phyloP scores from a whole-genome alignment of 2,797 vertebrate genomes.

The Gymnothorax reevesii region DNA sequence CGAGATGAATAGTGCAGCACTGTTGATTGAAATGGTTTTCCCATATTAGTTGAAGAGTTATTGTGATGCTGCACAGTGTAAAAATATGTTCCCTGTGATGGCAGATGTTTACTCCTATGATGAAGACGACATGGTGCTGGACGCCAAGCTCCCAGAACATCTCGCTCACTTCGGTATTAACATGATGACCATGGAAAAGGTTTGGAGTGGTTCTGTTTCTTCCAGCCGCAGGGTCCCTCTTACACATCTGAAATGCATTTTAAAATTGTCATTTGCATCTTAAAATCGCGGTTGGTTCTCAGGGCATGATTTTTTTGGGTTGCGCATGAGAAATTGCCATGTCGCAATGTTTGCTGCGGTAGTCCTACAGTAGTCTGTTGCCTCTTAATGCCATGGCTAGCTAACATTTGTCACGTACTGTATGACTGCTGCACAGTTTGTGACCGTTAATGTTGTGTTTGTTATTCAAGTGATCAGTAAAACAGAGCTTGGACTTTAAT shows the following conservation, averaged over 20 bases:
- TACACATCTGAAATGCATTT: too few species aligned
- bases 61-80: background rate
- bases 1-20: background rate
- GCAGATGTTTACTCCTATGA: constrained; percentile 96
- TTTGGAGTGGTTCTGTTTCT: constrained; percentile 41
- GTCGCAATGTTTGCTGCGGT: background rate
- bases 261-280: too few species aligned
- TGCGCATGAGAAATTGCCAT: background rate
- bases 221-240: too few species aligned
- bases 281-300: background rate
- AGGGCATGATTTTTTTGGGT: background rate
- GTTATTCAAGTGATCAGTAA: too few species aligned
- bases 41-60: background rate
- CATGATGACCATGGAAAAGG: constrained; percentile 99
- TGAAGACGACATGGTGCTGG: constrained; percentile 97
- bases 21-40: background rate
- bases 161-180: constrained; percentile 94
- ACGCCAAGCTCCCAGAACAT: constrained; percentile 92
- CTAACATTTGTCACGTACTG: background rate
- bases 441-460: background rate
- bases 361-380: background rate
- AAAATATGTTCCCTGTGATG: background rate
- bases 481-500: too few species aligned
- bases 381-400: background rate
- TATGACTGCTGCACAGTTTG: background rate